A percentile compares a stretch with the other conserved stretches of the same genome.
Conservation (phyloP, 1,140 invertebrate genomes). For the Araneus ventricosus region DNA sequence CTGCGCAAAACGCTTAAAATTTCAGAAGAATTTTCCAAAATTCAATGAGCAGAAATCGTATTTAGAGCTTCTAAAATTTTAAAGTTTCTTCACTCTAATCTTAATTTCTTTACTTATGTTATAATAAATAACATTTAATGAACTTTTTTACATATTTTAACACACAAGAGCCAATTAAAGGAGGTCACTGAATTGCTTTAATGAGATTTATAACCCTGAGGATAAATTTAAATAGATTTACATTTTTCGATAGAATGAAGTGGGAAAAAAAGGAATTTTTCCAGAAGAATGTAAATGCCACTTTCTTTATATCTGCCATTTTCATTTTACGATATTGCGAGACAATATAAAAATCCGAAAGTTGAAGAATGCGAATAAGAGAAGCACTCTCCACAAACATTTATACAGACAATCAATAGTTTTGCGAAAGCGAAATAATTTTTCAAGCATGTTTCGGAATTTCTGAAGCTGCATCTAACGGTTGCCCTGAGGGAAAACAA, state of each 20-base stretch:
- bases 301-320: not conserved
- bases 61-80: too few species aligned
- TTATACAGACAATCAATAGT: constrained; percentile 36
- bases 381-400: not conserved
- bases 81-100: too few species aligned
- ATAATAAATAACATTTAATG: too few species aligned
- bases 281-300: not conserved
- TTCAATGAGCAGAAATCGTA: too few species aligned
- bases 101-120: too few species aligned
- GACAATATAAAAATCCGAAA: not conserved
- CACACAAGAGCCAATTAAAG: too few species aligned
- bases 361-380: not conserved
- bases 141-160: too few species aligned
- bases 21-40: too few species aligned
- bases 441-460: constrained; percentile 27
- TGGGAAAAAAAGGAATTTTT: not conserved
- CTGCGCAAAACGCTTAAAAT: too few species aligned
- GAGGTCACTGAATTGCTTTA: too few species aligned
- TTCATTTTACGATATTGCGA: not conserved
- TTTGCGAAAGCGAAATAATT: constrained; percentile 36
- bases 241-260: not conserved
- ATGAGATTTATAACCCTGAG: not conserved
- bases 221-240: not conserved
- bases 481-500: not conserved
- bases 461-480: not conserved